Evolutionary conservation across 2,113 vertebrate species (phyloP).

Genomic region (Cavia aperea): DNA sequence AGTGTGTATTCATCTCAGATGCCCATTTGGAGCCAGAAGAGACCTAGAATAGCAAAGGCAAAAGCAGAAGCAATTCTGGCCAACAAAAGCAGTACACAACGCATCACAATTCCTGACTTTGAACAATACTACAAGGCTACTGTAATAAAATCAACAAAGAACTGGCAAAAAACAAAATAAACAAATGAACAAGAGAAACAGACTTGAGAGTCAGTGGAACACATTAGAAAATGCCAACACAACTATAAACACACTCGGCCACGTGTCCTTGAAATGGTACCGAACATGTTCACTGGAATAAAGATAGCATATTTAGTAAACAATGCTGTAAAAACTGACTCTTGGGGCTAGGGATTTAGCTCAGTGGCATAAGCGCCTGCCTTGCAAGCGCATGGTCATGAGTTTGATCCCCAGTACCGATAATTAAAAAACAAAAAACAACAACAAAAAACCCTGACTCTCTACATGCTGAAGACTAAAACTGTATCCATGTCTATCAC

Average conservation of each 20-base stretch:
- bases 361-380: too few relatives aligned
- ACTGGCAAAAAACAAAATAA: background rate
- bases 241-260: background rate
- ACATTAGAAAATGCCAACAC: background rate
- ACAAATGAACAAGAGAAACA: too few relatives aligned
- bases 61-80: background rate
- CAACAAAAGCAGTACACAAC: background rate
- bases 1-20: background rate
- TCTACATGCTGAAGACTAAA: background rate
- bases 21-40: background rate
- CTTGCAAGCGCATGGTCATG: too few relatives aligned
- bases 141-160: background rate
- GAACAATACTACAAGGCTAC: background rate
- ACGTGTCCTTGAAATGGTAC: background rate
- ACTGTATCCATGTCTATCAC: background rate
- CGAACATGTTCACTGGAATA: background rate
- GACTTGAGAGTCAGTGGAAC: background rate
- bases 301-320: background rate
- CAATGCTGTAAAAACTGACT: background rate
- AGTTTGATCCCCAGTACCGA: too few relatives aligned
- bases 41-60: background rate
- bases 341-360: background rate
- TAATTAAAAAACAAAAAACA: too few relatives aligned
- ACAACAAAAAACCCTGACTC: too few relatives aligned
- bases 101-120: background rate